Conservation (phyloP, 2,113 vertebrate genomes). For the Brienomyrus longianalis region DNA sequence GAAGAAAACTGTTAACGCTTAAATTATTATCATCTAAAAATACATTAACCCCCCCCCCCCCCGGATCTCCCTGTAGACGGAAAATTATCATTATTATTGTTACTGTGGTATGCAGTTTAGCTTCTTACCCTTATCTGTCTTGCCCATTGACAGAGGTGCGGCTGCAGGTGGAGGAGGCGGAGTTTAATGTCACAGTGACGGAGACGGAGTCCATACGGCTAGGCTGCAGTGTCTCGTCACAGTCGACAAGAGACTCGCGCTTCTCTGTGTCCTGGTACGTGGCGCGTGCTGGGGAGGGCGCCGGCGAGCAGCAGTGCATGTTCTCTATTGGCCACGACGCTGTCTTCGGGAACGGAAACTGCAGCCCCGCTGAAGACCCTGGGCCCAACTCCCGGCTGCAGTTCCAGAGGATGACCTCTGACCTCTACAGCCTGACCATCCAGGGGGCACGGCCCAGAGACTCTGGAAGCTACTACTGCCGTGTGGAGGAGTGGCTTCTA, state of each 20-base stretch:
- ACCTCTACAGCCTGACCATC: slow-evolving; percentile 82
- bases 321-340: slow-evolving; percentile 71
- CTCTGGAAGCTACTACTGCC: slow-evolving; percentile 83
- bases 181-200: slow-evolving; percentile 73
- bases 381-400: slow-evolving; percentile 74
- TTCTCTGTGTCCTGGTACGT: slow-evolving; percentile 90
- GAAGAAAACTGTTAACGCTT: neutral
- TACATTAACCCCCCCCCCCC: neutral
- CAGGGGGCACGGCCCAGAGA: slow-evolving; percentile 65
- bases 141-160: slow-evolving; percentile 62
- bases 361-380: slow-evolving; percentile 60
- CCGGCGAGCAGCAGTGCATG: slow-evolving; percentile 52
- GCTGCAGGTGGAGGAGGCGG: slow-evolving; percentile 78
- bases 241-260: slow-evolving; percentile 80
- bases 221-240: slow-evolving; percentile 81
- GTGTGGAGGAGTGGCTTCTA: slow-evolving; percentile 85
- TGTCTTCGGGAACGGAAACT: slow-evolving; percentile 75
- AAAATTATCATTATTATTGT: neutral
- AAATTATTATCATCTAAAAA: neutral
- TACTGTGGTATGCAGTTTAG: neutral
- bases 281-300: slow-evolving; percentile 43
- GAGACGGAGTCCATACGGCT: slow-evolving; percentile 74
- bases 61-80: neutral
- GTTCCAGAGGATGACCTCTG: slow-evolving; percentile 75
- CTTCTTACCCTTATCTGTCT: neutral